These are phyloP conservation scores for Myrmecobius fasciatus DNA, from an alignment of 2,113 vertebrate species.

Conservation along the genomic window DNA sequence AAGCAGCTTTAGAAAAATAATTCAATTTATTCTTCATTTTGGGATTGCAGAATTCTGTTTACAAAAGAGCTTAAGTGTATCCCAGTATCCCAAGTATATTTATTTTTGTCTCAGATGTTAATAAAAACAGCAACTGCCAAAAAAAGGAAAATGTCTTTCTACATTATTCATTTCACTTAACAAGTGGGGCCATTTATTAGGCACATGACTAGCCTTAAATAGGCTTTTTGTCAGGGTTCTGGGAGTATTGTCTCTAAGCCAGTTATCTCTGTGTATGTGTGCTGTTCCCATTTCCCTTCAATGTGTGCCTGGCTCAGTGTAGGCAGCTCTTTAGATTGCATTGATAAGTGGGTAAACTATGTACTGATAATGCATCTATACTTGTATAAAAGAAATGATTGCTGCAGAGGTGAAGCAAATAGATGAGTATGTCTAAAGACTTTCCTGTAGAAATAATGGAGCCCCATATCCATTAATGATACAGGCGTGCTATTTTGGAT, in stretches of 20 bases:
- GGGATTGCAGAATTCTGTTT: not conserved
- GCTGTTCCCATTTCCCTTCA: conserved; percentile 31
- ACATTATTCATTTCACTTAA: conserved; percentile 26
- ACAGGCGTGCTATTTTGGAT: not conserved
- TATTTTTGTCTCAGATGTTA: not conserved
- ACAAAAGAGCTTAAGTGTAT: conserved; percentile 42
- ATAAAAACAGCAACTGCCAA: conserved; percentile 8
- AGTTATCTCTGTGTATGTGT: not conserved
- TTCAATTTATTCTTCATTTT: conserved; percentile 52
- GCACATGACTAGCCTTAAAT: conserved; percentile 34
- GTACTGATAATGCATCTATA: not conserved
- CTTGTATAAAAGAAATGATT: not conserved
- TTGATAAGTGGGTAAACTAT: not conserved
- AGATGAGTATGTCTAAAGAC: conserved; percentile 2
- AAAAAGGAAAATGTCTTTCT: conserved; percentile 22
- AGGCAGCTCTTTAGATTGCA: not conserved
- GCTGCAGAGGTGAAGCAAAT: not conserved
- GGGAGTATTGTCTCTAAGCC: conserved; percentile 19
- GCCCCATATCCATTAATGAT: not conserved
- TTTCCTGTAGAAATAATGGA: not conserved
- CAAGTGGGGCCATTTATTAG: not conserved
- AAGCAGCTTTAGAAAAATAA: conserved; percentile 8
- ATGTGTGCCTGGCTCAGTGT: not conserved
- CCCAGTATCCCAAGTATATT: not conserved
- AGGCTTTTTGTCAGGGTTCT: not conserved